Conservation (phyloP, 2,888 invertebrate species). For the Nomada goodeniana region DNA sequence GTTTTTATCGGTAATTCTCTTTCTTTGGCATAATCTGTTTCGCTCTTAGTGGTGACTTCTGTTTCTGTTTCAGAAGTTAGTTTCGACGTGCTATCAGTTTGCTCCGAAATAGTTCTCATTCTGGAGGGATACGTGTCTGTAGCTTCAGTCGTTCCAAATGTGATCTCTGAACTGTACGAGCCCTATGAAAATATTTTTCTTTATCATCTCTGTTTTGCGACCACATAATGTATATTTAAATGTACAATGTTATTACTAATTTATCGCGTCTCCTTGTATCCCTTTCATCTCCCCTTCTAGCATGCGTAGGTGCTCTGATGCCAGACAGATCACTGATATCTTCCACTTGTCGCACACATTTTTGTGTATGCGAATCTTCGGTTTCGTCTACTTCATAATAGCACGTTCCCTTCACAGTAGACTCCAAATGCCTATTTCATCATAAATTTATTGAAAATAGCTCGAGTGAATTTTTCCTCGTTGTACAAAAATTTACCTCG, state of each 20-base stretch:
- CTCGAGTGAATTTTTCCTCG: too few species aligned
- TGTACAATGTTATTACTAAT: not conserved
- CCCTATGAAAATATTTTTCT: not conserved
- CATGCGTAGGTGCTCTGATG: conserved; percentile 54
- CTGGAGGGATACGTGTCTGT: not conserved
- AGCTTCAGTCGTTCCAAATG: conserved; percentile 6
- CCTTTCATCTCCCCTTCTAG: conserved; percentile 50
- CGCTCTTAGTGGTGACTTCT: conserved; percentile 3
- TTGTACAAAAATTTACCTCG: conserved; percentile 54
- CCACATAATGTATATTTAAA: not conserved
- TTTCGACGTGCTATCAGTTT: conserved; percentile 3
- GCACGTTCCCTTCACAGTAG: conserved; percentile 61
- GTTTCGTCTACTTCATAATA: conserved; percentile 78
- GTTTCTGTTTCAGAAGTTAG: conserved; percentile 3
- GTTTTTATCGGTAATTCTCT: not conserved
- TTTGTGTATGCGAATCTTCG: conserved; percentile 24
- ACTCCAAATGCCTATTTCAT: conserved; percentile 57
- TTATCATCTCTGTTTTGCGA: not conserved
- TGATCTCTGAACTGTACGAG: conserved; percentile 40
- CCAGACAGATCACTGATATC: conserved; percentile 57
- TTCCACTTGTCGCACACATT: conserved; percentile 40
- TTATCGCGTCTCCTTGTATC: conserved; percentile 57
- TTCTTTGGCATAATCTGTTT: not conserved
- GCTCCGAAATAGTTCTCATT: conserved; percentile 15
- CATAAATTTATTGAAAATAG: not conserved